Evolutionary conservation across 2,888 invertebrate genomes (phyloP), one percentile per base, ranked within the genome.

Genomic region (Eristalinus sepulchralis): DNA sequence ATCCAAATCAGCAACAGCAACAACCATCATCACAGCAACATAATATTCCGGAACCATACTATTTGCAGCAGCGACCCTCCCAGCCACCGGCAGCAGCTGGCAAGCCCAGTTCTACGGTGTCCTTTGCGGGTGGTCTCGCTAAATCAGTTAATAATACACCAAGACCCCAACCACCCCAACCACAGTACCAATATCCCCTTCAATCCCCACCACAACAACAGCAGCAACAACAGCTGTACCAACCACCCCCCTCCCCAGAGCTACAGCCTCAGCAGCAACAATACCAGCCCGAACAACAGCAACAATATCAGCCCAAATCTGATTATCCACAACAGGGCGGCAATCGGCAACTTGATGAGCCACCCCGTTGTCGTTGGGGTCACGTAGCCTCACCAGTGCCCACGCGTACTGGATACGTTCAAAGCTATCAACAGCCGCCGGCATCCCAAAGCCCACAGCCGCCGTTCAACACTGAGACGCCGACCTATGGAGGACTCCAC

Each of bases 261-360:
- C 78, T 77, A 47, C 89, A 89, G 66, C 88, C 76, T 47, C 89
- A 88, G 31, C 84, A 84, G n/a, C 88, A 88, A 2, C 89, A 89
- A 55, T 83, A 89, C 17, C 84, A 88, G 22, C 68, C 84, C 86
- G 17, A 88, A 17, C 68, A 68, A n/a, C 88, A 87, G 34, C 83
- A 80, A 24, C 78, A 83, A 75, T 81, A 88, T 66, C 87, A 64
- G 33, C 70, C 75, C n/a, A 70, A 53, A 62, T 10, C 64, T 62
- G 22, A 78, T 34, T 67, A 82, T 71, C 63, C 63, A 6, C 76
- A 64, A 27, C 47, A 66, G 63, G 83, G 60, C 39, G 57, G 36
- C 53, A 24, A 66, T 60, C 76, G 81, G 33, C 68, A 64, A 24
- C 81, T 77, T 68, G 73, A 85, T 73, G 85, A 78, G 66, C 81